Base-by-base conservation (phyloP, 2,113 vertebrate species). In the Astur gentilis region DNA sequence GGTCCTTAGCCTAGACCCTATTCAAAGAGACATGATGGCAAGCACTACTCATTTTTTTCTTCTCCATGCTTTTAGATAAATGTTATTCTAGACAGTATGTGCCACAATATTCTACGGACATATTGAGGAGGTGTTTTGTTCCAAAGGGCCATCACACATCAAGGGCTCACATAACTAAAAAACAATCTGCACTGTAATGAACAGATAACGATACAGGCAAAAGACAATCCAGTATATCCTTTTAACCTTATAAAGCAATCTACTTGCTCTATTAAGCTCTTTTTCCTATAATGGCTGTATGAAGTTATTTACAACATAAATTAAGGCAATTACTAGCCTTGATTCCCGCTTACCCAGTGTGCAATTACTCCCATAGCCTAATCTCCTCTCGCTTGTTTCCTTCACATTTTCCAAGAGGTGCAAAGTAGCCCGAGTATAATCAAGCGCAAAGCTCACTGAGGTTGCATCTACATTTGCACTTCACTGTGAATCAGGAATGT, bases 251-350 rank as follows among this genome's bases (percentile, higher is more conserved):
- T 75, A 82, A 94, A 91, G 69, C 27, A 84, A 78, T 50, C 55
- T 66, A 13, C 47, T 87, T 79, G 42, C 65, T 94, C 85, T 87
- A 21, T 66, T 76, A 76, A 67, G 61, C 17, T 87, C 29, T 64
- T 81, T 85, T 85, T 71, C 57, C 16, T 45, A n/a, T 75, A 92
- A 91, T 36, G 84, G 38, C 23, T 83, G 27, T 25, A 91, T 42
- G 25, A 89, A 89, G 61, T 72, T 95, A 94, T 69, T 91, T 80
- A 89, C 92, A 93, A 94, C 69, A 87, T 58, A 87, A 91, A 95
- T 90, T 93, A 93, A 87, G 67, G 79, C 62, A 90, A 96, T 79
- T 88, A 85, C 71, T 76, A 69, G 70, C 45, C 62, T 92, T 57
- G 58, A 88, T 92, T 93, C 83, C 81, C 88, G 80, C 31, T 85